Conservation (phyloP, 2,888 invertebrate species). For the Capitulum mitella region DNA sequence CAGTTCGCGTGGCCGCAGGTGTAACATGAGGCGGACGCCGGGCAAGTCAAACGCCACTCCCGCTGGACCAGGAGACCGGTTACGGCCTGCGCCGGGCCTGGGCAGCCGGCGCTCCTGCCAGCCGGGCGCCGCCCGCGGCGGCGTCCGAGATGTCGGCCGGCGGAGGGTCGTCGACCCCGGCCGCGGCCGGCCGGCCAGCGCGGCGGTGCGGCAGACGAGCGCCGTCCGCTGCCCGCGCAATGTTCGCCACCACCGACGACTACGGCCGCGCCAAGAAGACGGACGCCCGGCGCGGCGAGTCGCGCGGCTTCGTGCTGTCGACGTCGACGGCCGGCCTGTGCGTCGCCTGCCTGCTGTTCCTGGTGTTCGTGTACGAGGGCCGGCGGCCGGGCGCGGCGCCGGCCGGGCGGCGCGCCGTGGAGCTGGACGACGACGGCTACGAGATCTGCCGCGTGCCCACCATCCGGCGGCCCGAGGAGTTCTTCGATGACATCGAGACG, state of each 20-base stretch:
- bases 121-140: neutral
- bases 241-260: constrained; percentile 3
- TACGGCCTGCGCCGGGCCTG: neutral
- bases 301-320: neutral
- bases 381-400: neutral
- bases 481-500: constrained; percentile 22
- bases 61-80: too few relatives aligned
- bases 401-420: neutral
- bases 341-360: neutral
- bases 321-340: neutral
- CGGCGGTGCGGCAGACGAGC: neutral
- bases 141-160: too few relatives aligned
- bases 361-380: constrained; percentile 8
- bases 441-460: constrained; percentile 6
- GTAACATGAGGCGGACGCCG: too few relatives aligned
- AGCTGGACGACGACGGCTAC: neutral
- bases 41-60: too few relatives aligned
- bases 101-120: neutral
- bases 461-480: constrained; percentile 18
- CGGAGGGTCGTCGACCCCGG: neutral
- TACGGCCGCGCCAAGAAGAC: constrained; percentile 18
- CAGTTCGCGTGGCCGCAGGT: too few relatives aligned
- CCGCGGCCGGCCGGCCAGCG: neutral
- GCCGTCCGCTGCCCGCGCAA: neutral
- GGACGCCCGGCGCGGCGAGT: neutral